Base-by-base conservation (phyloP, 1,140 invertebrate species). In the Sitodiplosis mosellana region DNA sequence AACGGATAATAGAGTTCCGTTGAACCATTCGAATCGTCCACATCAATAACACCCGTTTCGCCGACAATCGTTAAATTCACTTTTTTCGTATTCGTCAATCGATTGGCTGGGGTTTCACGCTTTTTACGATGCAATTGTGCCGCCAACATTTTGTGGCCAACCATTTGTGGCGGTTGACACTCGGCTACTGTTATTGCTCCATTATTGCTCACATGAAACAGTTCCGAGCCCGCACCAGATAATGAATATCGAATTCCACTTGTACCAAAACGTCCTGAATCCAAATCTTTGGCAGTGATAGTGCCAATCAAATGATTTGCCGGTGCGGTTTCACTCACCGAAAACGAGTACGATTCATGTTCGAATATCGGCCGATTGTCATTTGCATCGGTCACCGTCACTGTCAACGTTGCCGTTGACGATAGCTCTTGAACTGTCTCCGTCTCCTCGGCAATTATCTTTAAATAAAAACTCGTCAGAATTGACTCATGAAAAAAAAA, bases 331-430 rank as follows among this genome's bases (percentile, higher is more conserved):
- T 94, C 89, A 36, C 15, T 45, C 38, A 49, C 48, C 43, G 1
- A 75, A 74, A 17, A 91, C 74, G 75, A 76, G 60, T 87, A 89
- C 11, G 76, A 75, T 40, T 80, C 76, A 55, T 78, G 74, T 21
- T 77, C 70, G 63, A 93, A 93, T 12, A 69, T 69, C 3, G 89
- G 88, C 5, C 80, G 74, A 64, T 92, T 91, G 67, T 93, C 88
- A 66, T 93, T 93, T n/a, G 83, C 79, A 66, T 94, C 88, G 7
- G 76, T 69, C 34, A 93, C 77, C 11, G 77, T 74, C 1, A 95
- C 76, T 0, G 78, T 87, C 2, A 95, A 80, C 12, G 85, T 91
- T 0, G 87, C 85, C 3, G 86, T 89, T 1, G 87, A 91, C 1
- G 80, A 83, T 1, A 89, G 68, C 37, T 74, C 74, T 2, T 81